Percentiles rank a stretch among this genome's conserved stretches.
phyloP scores from a whole-genome alignment of 2,797 vertebrate species.

The Helostoma temminkii region DNA sequence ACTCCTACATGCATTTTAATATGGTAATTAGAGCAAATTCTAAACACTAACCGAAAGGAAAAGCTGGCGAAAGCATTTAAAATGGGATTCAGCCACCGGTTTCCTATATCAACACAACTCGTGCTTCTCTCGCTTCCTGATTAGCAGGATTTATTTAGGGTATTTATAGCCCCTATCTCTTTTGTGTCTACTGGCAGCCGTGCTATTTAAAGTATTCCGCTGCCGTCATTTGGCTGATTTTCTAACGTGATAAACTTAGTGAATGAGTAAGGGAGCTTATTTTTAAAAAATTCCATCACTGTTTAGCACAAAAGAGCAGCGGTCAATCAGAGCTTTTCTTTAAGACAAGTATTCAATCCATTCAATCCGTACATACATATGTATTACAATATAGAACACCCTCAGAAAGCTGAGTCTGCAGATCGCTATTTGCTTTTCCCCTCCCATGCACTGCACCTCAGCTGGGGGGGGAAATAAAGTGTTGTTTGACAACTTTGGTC shows the following conservation, averaged over 20 bases:
- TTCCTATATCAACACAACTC: slow-evolving; percentile 68
- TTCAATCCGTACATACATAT: slow-evolving; percentile 25
- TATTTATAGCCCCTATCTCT: slow-evolving; percentile 70
- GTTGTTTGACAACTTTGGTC: slow-evolving; percentile 65
- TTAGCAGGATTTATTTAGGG: slow-evolving; percentile 70
- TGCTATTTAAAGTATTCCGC: slow-evolving; percentile 69
- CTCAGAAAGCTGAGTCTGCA: slow-evolving; percentile 62
- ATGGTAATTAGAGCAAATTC: slow-evolving; percentile 80
- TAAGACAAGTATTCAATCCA: slow-evolving; percentile 4
- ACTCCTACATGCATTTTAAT: slow-evolving; percentile 83
- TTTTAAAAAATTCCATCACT: slow-evolving; percentile 45
- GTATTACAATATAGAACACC: slow-evolving; percentile 38
- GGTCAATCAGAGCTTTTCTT: slow-evolving; percentile 13
- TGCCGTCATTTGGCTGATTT: slow-evolving; percentile 64
- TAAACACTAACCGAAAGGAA: slow-evolving; percentile 73
- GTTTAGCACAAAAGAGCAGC: slow-evolving; percentile 18
- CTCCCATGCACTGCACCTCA: slow-evolving; percentile 23
- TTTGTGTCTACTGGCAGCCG: slow-evolving; percentile 65
- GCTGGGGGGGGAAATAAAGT: background rate
- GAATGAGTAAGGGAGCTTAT: slow-evolving; percentile 41
- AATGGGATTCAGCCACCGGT: slow-evolving; percentile 73
- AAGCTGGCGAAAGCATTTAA: slow-evolving; percentile 74
- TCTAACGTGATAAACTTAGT: slow-evolving; percentile 48
- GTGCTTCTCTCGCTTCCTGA: slow-evolving; percentile 61
- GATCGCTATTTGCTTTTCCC: slow-evolving; percentile 40